Conservation (phyloP, 2,797 vertebrate genomes). For the Protosalanx chinensis region DNA sequence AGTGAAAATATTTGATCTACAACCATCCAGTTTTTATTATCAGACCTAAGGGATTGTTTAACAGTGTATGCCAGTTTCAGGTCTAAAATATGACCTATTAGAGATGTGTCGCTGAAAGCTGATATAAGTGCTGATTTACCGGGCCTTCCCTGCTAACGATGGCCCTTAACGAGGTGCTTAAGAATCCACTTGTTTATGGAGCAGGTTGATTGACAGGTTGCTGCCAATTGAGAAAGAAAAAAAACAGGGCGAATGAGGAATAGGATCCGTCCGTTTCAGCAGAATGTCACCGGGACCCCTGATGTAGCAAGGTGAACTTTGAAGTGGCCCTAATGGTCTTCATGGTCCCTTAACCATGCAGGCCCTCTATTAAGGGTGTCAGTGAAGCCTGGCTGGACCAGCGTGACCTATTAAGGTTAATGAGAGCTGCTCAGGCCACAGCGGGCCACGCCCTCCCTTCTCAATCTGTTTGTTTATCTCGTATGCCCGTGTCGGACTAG, state of each 20-base stretch:
- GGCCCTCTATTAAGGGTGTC: constrained; percentile 69
- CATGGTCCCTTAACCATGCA: constrained; percentile 67
- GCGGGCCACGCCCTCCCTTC: constrained; percentile 58
- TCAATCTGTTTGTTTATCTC: constrained; percentile 62
- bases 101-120: constrained; percentile 71
- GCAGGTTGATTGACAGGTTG: constrained; percentile 58
- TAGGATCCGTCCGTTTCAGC: constrained; percentile 60
- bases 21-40: constrained; percentile 40
- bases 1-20: constrained; percentile 49
- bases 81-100: constrained; percentile 83
- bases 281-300: constrained; percentile 52
- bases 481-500: constrained; percentile 26
- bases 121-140: constrained; percentile 63
- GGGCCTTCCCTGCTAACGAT: constrained; percentile 55
- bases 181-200: constrained; percentile 66
- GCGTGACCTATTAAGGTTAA: constrained; percentile 72
- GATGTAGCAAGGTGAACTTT: constrained; percentile 66
- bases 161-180: constrained; percentile 61
- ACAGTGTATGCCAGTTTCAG: constrained; percentile 48
- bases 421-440: constrained; percentile 62
- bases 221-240: constrained; percentile 56
- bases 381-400: constrained; percentile 69
- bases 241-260: constrained; percentile 49
- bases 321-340: constrained; percentile 73
- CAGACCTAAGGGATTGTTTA: constrained; percentile 52